Base-by-base conservation (phyloP, 2,797 vertebrate genomes). In the Moxostoma hubbsi region DNA sequence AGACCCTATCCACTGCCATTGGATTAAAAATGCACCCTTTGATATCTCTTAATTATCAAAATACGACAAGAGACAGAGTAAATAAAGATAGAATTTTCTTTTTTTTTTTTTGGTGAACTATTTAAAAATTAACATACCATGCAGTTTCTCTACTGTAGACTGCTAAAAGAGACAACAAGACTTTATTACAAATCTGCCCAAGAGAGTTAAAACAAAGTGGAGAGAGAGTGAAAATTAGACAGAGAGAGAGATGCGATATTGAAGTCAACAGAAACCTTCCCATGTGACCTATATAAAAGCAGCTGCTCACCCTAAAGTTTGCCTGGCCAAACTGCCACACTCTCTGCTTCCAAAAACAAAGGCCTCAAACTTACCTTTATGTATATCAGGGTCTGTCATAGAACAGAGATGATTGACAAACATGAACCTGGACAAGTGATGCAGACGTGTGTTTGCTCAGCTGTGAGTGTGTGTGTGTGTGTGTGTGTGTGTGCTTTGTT, bases 361-460 rank as follows among this genome's bases (percentile, higher is more conserved):
- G 36, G 45, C 83, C 82, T 73, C 76, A 76, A 78, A 54, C 18
- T 59, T 75, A 86, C 83, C 81, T 81, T 87, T 83, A 85, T 79
- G 75, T 62, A 43, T 57, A 72, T 16, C 70, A 59, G 63, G 72
- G 62, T 68, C 61, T 73, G 70, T 80, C 51, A 68, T 51, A 74
- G 46, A 36, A 70, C 63, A 73, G 62, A 82, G 80, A 82, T 83
- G 70, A 81, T 84, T 83, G 72, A 83, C 81, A 85, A 84, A 75
- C 82, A 55, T 65, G 78, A 79, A 62, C 83, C 69, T 57, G 51
- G 65, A 80, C 61, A 54, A 49, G 64, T 1, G 64, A 68, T 53
- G 77, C 64, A 58, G 80, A 62, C 55, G 54, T 49, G 11, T 93
- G 88, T 92, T 93, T 92, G 90, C 86, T 86, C 91, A 93, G 92